Conservation (phyloP, 2,797 vertebrate species). For the Staurois parvus region DNA sequence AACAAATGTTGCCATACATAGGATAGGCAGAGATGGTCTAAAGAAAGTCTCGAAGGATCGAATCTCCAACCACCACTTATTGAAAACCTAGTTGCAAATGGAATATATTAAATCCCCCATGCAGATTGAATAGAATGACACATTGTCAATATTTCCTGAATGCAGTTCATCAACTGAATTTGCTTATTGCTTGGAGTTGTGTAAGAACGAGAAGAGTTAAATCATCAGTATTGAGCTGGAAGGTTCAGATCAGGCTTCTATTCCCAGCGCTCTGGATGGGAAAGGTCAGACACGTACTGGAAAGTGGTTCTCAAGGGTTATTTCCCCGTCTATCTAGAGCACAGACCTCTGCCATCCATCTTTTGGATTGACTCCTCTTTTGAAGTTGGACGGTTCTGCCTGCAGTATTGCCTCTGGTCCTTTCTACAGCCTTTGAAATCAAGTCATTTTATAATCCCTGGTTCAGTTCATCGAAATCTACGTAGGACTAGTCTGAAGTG, state of each 20-base stretch:
- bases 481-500: neutral
- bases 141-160: too few relatives aligned
- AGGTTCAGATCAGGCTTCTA: neutral
- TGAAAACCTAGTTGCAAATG: too few relatives aligned
- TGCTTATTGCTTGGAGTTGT: too few relatives aligned
- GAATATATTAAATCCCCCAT: too few relatives aligned
- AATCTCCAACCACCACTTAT: too few relatives aligned
- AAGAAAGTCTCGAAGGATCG: too few relatives aligned
- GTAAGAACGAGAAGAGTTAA: neutral
- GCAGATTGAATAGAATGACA: too few relatives aligned
- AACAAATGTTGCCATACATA: too few relatives aligned
- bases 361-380: conserved; percentile 33
- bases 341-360: conserved; percentile 10
- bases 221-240: neutral
- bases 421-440: conserved; percentile 43
- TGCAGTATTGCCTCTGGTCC: conserved; percentile 21
- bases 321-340: neutral
- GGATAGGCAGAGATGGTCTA: too few relatives aligned
- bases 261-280: neutral
- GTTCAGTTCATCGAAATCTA: neutral
- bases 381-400: conserved; percentile 20
- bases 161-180: too few relatives aligned
- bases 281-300: conserved; percentile 7
- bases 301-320: conserved; percentile 29
- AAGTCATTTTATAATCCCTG: conserved; percentile 36